Evolutionary conservation across 2,888 invertebrate species (phyloP).

Genomic region (Sphaerophoria taeniata): DNA sequence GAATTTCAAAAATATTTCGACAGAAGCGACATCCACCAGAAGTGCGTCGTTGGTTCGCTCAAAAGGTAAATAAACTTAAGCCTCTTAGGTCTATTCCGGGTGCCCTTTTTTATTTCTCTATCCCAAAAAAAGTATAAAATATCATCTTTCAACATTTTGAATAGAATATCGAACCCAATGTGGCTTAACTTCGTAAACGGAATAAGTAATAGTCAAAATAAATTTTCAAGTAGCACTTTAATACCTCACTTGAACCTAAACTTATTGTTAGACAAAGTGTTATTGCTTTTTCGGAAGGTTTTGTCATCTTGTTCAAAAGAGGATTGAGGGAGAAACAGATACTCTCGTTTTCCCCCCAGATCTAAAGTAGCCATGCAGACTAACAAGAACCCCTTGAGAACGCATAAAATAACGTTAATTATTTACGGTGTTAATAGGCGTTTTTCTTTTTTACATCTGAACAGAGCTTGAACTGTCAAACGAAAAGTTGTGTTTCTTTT

Average conservation of each 20-base stretch:
- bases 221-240: conserved; percentile 71
- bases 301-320: conserved; percentile 18
- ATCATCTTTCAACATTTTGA: conserved; percentile 67
- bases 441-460: too few species aligned
- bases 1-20: conserved; percentile 6
- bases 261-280: conserved; percentile 60
- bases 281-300: conserved; percentile 51
- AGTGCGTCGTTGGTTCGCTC: not conserved
- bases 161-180: conserved; percentile 37
- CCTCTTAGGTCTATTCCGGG: too few species aligned
- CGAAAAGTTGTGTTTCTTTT: too few species aligned
- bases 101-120: conserved; percentile 12
- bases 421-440: conserved; percentile 71
- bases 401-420: conserved; percentile 57
- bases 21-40: not conserved
- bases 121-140: conserved; percentile 28
- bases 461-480: too few species aligned
- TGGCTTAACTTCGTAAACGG: conserved; percentile 27
- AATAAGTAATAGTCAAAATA: conserved; percentile 69
- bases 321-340: conserved; percentile 1
- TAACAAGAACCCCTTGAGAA: conserved; percentile 40
- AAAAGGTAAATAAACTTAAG: too few species aligned
- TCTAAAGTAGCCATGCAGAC: conserved; percentile 5
- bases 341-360: not conserved
- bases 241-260: conserved; percentile 57